Base-by-base conservation (phyloP, 2,113 vertebrate species). In the Eubucco bourcierii region DNA sequence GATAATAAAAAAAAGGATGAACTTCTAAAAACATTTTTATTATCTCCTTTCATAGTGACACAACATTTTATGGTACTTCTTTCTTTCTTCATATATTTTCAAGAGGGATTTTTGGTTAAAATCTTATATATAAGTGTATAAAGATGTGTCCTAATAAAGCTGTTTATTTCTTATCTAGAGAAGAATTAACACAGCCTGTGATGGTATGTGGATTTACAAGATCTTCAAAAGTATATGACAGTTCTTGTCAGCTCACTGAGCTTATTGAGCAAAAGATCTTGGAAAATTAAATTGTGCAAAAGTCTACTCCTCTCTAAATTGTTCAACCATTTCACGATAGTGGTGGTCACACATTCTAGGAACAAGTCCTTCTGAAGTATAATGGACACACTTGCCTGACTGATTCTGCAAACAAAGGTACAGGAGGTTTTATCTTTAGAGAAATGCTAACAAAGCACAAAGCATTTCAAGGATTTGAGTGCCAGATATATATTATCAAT, bases 1-100 rank as follows among this genome's bases (percentile, higher is more conserved):
- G 88, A 86, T 88, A 94, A 94, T 91, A 84, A 84, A 89, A 90
- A 94, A 93, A 71, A 81, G 33, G 12, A 66, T 84, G 64, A 95
- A 90, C 71, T 95, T 95, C 46, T 33, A 56, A 87, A 94, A 94
- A 86, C 24, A 41, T 65, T 71, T 91, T 91, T 60, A 93, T 89
- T 70, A 70, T 82, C 63, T 90, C 31, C 10, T 65, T 82, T 90
- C 90, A 82, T 73, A 88, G 18, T 77, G 21, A 55, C 46, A 53
- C 2, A 14, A 58, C 13, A 59, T 84, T 96, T 93, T 93, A 75
- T 1, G 2, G 60, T 79, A 19, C 14, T 88, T 75, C 34, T 27
- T 72, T 88, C 39, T 15, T 82, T 89, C 28, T 66, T 88, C 41
- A 47, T 64, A 55, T 25, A 63, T 88, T 95, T 88, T 95, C 77